Evolutionary conservation across 1,140 invertebrate genomes (phyloP).

Genomic region (Gryon sp.): DNA sequence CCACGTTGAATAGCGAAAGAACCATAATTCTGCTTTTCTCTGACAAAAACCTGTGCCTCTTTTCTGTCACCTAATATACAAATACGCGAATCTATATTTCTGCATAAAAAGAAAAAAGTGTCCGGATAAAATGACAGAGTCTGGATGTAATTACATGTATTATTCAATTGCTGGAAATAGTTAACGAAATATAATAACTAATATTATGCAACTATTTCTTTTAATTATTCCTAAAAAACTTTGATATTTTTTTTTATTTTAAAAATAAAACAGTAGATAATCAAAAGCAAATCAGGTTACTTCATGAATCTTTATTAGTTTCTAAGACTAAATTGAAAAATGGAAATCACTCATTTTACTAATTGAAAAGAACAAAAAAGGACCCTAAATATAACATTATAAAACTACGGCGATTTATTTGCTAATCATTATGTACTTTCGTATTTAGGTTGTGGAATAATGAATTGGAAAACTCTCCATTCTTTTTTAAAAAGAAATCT

Average conservation of each 20-base stretch:
- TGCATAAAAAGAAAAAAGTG: slow-evolving; percentile 5
- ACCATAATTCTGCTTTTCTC: slow-evolving; percentile 38
- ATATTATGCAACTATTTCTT: no score
- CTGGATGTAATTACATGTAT: slow-evolving; percentile 34
- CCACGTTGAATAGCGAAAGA: slow-evolving; percentile 33
- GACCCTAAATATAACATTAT: no score
- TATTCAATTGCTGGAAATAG: slow-evolving; percentile 3
- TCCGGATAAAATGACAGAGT: slow-evolving; percentile 11
- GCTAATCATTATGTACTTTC: background rate
- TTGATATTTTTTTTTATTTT: no score
- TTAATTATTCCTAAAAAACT: no score
- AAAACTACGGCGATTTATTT: no score
- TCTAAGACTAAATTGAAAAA: no score
- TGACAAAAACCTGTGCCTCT: slow-evolving; percentile 34
- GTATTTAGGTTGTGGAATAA: background rate
- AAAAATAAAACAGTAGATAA: no score
- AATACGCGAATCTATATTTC: slow-evolving; percentile 12
- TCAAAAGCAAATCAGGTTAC: no score
- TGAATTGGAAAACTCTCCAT: background rate
- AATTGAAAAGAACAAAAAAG: background rate
- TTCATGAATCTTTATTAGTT: no score
- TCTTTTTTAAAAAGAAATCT: background rate
- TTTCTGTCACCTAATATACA: slow-evolving; percentile 37
- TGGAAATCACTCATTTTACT: no score
- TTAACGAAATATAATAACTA: background rate